Conservation (phyloP, 2,888 invertebrate species). For the Acleris holmiana region DNA sequence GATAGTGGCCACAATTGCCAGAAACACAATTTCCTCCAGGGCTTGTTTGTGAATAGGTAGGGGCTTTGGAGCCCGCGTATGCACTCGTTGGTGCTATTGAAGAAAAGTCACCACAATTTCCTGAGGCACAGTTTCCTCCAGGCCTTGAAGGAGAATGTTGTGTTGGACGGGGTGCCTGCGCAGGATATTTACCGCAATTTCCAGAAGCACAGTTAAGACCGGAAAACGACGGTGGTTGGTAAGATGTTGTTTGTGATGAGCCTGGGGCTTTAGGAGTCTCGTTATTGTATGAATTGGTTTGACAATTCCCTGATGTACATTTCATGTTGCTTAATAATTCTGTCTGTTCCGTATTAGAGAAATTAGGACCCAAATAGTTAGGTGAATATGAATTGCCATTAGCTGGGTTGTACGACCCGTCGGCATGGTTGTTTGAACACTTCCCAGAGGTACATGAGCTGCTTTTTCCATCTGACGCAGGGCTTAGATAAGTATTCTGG, state of each 20-base stretch:
- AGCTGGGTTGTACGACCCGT: constrained; percentile 17
- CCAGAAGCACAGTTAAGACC: constrained; percentile 29
- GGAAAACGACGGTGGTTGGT: background rate
- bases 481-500: constrained; percentile 38
- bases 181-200: constrained; percentile 32
- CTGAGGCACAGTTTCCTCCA: constrained; percentile 31
- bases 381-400: constrained; percentile 33
- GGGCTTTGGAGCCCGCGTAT: constrained; percentile 12
- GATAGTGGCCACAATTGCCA: constrained; percentile 26
- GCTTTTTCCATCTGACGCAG: constrained; percentile 33
- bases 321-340: constrained; percentile 19
- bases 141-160: constrained; percentile 31
- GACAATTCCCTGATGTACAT: constrained; percentile 42
- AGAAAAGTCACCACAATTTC: constrained; percentile 23
- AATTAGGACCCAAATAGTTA: constrained; percentile 28
- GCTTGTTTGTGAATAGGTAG: constrained; percentile 13
- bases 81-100: constrained; percentile 7
- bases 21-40: constrained; percentile 24
- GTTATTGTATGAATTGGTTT: constrained; percentile 28
- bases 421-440: constrained; percentile 33
- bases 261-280: constrained; percentile 40
- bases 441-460: constrained; percentile 39
- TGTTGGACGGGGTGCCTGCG: constrained; percentile 9
- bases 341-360: constrained; percentile 14
- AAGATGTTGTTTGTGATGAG: constrained; percentile 44